These are phyloP conservation scores for Hylyphantes graminicola DNA, from an alignment of 1,140 invertebrate species.

Conservation along the genomic window DNA sequence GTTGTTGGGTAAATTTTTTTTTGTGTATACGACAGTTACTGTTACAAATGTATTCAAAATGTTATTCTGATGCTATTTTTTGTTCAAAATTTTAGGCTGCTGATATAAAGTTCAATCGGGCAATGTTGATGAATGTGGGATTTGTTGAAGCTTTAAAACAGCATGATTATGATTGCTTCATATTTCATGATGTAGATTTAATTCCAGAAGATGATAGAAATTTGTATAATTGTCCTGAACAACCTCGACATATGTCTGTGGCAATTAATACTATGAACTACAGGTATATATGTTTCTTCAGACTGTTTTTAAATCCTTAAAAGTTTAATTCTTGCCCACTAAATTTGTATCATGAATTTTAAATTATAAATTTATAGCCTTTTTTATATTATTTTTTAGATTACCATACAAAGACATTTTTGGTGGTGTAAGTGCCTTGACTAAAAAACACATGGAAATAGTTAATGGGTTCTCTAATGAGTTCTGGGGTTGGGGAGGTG, in stretches of 20 bases:
- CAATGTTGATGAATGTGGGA: constrained; percentile 95
- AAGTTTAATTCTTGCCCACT: not conserved
- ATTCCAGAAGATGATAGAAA: constrained; percentile 92
- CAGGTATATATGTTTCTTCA: constrained; percentile 47
- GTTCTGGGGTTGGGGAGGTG: constrained; percentile 93
- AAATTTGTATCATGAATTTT: constrained; percentile 8
- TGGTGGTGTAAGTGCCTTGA: constrained; percentile 88
- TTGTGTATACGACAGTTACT: not conserved
- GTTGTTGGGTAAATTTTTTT: too few species aligned
- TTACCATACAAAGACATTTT: constrained; percentile 66
- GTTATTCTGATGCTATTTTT: not conserved
- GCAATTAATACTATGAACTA: constrained; percentile 64
- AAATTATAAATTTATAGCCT: not conserved
- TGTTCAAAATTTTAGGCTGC: constrained; percentile 68
- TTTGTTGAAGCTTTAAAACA: constrained; percentile 85
- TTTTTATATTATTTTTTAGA: constrained; percentile 40
- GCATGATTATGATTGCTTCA: constrained; percentile 79
- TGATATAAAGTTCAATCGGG: constrained; percentile 85
- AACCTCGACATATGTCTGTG: constrained; percentile 67
- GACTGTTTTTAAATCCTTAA: not conserved
- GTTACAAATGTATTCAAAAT: not conserved
- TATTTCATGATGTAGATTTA: constrained; percentile 96
- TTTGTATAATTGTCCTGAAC: constrained; percentile 86
- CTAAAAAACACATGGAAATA: constrained; percentile 80
- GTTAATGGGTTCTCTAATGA: constrained; percentile 93